Percentiles rank a stretch among this genome's conserved stretches.
These are phyloP conservation scores for Rattus rattus DNA, from an alignment of 2,113 vertebrate species.

Conservation along the genomic window DNA sequence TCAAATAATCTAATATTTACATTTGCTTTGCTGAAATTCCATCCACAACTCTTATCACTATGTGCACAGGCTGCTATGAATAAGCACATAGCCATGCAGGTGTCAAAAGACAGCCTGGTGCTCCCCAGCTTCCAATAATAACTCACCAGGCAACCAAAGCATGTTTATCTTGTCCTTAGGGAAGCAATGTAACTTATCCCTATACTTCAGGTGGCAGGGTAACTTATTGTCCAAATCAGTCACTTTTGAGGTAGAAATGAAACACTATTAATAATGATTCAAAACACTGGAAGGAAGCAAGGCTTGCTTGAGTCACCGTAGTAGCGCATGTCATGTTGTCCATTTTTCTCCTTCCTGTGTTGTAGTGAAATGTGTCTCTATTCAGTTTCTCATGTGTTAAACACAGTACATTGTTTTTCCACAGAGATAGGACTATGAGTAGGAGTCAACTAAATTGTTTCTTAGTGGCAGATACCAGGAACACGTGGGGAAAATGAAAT, in stretches of 20 bases:
- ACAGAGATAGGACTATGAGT: background rate
- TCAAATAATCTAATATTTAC: background rate
- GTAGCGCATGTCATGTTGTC: no score
- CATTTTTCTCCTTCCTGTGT: background rate
- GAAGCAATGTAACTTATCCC: conserved; percentile 17
- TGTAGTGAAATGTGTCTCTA: background rate
- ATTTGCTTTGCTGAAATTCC: background rate
- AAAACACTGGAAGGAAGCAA: background rate
- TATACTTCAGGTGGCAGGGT: conserved; percentile 45
- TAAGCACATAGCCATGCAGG: background rate
- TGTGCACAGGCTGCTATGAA: background rate
- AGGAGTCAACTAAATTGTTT: background rate
- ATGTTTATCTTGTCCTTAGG: conserved; percentile 31
- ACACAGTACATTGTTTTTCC: background rate
- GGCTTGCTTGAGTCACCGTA: background rate
- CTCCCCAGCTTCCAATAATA: background rate
- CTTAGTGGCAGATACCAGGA: background rate
- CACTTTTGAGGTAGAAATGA: conserved; percentile 29
- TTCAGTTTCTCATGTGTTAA: background rate
- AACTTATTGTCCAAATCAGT: conserved; percentile 61
- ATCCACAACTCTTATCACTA: background rate
- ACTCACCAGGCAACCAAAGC: background rate
- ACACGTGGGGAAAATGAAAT: background rate
- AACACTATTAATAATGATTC: conserved; percentile 58
- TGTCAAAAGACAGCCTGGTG: background rate